Evolutionary conservation across 2,113 vertebrate species (phyloP), one percentile per base, ranked within the genome.

Genomic region (Neotragus pygmaeus): DNA sequence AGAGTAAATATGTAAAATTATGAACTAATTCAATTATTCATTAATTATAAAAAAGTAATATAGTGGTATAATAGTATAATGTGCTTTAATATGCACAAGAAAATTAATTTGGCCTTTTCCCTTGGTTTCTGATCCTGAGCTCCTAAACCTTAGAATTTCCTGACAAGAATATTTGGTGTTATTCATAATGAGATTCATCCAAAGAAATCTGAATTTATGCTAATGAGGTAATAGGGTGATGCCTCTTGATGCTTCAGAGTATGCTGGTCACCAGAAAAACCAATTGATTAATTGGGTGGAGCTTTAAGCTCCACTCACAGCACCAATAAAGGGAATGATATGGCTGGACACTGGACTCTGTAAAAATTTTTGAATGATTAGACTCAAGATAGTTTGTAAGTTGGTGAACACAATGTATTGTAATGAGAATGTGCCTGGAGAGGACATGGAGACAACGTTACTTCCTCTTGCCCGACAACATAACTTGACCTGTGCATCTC

Each of bases 401-500:
- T 27, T 43, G 70, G 70, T 43, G 12, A 43, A 43, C 36, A 7
- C 70, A 73, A 2, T 27, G 21, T 75, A 12, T 23, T 36, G 60
- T n/a, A 51, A 88, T 39, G 33, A 53, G 36, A 15, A 70, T 39
- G n/a, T 70, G 86, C 25, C 47, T 39, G 33, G 62, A 88, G 33
- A 51, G 49, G 33, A 4, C 23, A 11, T 13, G 47, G 23, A 36
- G 47, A 14, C 23, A 5, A 39, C 17, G 62, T 13, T 33, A 36
- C 5, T 27, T 2, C 11, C n/a, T 9, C 62, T 36, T 0, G 5
- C n/a, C 14, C 6, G 2, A 33, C 62, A 53, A 5, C 27, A 28
- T 19, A 8, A 6, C 60, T 28, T 66, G 33, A 23, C 25, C 33
- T 36, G 3, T 51, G 23, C 73, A 15, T 77, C 73, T 77, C 25